Percentiles rank a stretch among this genome's conserved stretches.
Evolutionary conservation across 2,888 invertebrate species (phyloP).

Genomic region (Hemithea aestivaria): DNA sequence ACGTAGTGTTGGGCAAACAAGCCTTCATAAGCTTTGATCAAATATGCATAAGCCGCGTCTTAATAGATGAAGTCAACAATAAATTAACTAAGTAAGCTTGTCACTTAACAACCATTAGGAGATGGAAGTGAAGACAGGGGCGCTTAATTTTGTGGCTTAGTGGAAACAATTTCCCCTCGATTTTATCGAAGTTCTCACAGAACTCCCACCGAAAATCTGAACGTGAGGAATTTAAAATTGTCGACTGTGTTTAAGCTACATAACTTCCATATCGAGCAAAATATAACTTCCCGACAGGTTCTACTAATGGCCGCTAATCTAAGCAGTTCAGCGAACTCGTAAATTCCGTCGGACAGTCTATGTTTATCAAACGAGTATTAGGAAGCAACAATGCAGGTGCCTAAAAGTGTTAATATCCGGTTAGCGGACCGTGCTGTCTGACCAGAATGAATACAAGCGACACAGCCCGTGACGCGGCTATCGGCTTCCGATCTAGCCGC

Average conservation of each 20-base stretch:
- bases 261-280: too few species aligned
- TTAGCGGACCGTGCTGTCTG: constrained; percentile 51
- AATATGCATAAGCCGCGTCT: constrained; percentile 20
- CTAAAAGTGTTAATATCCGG: constrained; percentile 65
- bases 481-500: constrained; percentile 60
- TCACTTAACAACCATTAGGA: constrained; percentile 17
- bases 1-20: constrained; percentile 20
- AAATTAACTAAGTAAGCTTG: constrained; percentile 18
- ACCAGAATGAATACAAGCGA: constrained; percentile 49
- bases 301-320: too few species aligned
- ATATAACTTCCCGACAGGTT: not conserved
- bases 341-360: constrained; percentile 11
- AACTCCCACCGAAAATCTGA: too few species aligned
- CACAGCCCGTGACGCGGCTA: constrained; percentile 57
- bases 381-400: constrained; percentile 35
- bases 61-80: constrained; percentile 17
- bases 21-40: constrained; percentile 18
- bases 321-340: constrained; percentile 4
- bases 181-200: too few species aligned
- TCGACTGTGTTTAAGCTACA: too few species aligned
- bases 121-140: constrained; percentile 11
- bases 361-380: constrained; percentile 21
- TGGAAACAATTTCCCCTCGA: too few species aligned
- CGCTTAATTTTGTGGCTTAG: constrained; percentile 10
- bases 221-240: too few species aligned